Conservation (phyloP, 2,797 vertebrate species). For the Cyprinodon diabolis region DNA sequence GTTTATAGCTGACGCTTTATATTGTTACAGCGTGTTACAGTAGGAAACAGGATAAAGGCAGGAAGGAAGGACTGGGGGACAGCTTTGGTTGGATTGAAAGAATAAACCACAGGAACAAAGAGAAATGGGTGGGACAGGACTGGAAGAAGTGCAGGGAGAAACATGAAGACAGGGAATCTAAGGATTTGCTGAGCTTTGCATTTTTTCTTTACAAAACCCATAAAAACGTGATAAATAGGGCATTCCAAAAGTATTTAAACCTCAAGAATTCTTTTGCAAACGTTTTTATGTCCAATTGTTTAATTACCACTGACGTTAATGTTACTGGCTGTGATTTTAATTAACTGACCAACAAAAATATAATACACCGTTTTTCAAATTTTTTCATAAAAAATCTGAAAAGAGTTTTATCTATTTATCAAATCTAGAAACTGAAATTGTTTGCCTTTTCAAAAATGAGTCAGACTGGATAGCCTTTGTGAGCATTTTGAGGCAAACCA, state of each 20-base stretch:
- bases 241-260: neutral
- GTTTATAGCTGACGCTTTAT: conserved; percentile 40
- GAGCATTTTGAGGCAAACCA: neutral
- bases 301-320: neutral
- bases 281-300: neutral
- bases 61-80: conserved; percentile 55
- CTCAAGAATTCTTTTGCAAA: neutral
- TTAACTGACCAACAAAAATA: neutral
- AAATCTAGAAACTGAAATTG: neutral
- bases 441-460: neutral
- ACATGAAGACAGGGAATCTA: neutral
- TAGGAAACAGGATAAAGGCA: conserved; percentile 65
- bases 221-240: neutral
- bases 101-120: conserved; percentile 42
- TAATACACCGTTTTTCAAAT: neutral
- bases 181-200: conserved; percentile 25
- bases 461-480: neutral
- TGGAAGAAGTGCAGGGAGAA: conserved; percentile 8
- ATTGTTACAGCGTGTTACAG: conserved; percentile 55
- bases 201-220: neutral
- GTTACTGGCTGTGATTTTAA: neutral
- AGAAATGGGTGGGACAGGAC: conserved; percentile 49
- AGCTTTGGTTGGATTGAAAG: conserved; percentile 36
- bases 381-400: neutral
- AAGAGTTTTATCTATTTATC: neutral